Conservation (phyloP, 2,888 invertebrate species). For the Hylaea fasciaria region DNA sequence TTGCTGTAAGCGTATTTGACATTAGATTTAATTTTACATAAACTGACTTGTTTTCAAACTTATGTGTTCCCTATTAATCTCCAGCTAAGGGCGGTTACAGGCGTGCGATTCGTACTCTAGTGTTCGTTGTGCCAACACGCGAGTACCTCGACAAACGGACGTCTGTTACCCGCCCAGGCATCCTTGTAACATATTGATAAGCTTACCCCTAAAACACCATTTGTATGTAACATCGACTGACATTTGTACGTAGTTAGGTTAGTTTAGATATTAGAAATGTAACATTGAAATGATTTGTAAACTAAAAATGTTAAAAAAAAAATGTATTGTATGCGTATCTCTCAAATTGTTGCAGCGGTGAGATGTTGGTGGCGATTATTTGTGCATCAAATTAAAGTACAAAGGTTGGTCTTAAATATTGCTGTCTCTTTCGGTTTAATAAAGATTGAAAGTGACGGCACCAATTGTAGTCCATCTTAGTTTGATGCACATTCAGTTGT, state of each 20-base stretch:
- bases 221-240: slow-evolving; percentile 52
- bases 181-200: slow-evolving; percentile 52
- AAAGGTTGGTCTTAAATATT: too few species aligned
- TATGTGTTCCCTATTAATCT: slow-evolving; percentile 61
- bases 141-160: slow-evolving; percentile 48
- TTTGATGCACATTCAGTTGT: too few species aligned
- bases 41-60: slow-evolving; percentile 55
- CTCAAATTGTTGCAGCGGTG: slow-evolving; percentile 66
- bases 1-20: slow-evolving; percentile 65
- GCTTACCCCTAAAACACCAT: slow-evolving; percentile 76
- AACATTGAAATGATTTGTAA: slow-evolving; percentile 42
- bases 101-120: slow-evolving; percentile 57
- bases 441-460: too few species aligned
- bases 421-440: too few species aligned
- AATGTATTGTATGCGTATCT: slow-evolving; percentile 46
- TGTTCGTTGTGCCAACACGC: slow-evolving; percentile 41
- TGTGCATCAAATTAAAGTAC: too few species aligned
- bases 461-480: too few species aligned
- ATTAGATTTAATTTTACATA: slow-evolving; percentile 48
- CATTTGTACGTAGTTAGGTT: slow-evolving; percentile 77
- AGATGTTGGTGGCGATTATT: slow-evolving; percentile 49
- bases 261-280: slow-evolving; percentile 47
- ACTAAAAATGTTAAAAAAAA: slow-evolving; percentile 49
- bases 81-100: slow-evolving; percentile 49
- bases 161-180: slow-evolving; percentile 51